A percentile compares a stretch with the other conserved stretches of the same genome.
Evolutionary conservation across 2,888 invertebrate genomes (phyloP).

Genomic region (Pseudococcus viburni): DNA sequence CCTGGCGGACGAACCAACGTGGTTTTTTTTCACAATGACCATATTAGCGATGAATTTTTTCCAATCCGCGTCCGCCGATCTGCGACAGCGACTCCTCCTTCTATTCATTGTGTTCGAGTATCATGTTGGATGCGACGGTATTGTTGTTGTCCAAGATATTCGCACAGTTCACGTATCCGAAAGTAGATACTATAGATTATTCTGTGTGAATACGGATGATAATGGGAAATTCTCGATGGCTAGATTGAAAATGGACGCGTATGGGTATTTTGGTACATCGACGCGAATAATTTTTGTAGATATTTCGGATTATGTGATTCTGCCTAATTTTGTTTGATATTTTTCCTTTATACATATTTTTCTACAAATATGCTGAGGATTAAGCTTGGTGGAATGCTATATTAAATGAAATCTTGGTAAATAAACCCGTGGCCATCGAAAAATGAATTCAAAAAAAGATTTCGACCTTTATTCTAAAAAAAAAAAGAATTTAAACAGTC

Average conservation of each 20-base stretch:
- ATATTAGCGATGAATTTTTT: constrained; percentile 33
- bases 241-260: not conserved
- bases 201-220: not conserved
- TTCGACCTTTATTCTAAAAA: no score
- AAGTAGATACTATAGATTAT: not conserved
- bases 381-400: no score
- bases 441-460: no score
- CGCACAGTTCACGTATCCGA: not conserved
- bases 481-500: no score
- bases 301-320: not conserved
- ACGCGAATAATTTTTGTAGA: not conserved
- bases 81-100: constrained; percentile 15
- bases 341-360: not conserved
- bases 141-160: not conserved
- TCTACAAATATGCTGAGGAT: no score
- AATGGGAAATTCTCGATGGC: not conserved
- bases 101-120: not conserved
- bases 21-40: constrained; percentile 12
- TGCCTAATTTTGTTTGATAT: not conserved
- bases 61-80: not conserved
- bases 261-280: not conserved
- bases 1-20: not conserved
- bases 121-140: not conserved
- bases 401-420: no score
- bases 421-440: no score